These are phyloP conservation scores for Mormyrus iriodes DNA, from an alignment of 2,113 vertebrate species.

Conservation along the genomic window DNA sequence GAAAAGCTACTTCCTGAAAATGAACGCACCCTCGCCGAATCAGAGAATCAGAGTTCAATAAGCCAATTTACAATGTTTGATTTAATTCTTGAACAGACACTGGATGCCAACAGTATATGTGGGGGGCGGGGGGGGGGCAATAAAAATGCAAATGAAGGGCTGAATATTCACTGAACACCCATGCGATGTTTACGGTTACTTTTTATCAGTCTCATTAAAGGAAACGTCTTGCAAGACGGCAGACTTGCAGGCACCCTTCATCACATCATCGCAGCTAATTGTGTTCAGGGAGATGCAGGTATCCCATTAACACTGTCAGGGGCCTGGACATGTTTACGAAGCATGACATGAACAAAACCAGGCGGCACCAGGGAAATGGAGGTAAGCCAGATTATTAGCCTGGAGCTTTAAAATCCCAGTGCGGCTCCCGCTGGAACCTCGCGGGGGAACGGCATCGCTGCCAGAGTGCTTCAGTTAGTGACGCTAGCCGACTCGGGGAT, in stretches of 20 bases:
- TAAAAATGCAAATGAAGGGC: neutral
- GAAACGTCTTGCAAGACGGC: neutral
- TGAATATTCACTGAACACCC: neutral
- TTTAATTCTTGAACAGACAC: neutral
- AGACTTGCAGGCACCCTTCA: conserved; percentile 12
- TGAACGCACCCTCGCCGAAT: neutral
- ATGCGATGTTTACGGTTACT: neutral
- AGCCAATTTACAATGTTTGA: neutral
- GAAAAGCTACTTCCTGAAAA: conserved; percentile 6
- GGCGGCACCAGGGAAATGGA: conserved; percentile 1
- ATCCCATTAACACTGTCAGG: conserved; percentile 16
- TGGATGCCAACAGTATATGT: neutral
- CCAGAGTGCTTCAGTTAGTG: neutral
- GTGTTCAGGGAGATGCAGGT: conserved; percentile 13
- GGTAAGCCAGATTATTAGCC: conserved; percentile 21
- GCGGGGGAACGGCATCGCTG: neutral
- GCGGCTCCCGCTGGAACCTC: neutral
- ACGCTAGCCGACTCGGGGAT: no score
- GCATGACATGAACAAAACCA: conserved; percentile 15
- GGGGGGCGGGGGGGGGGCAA: neutral
- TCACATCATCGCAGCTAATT: conserved; percentile 7
- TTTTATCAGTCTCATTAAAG: conserved; percentile 20
- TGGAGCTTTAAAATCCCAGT: conserved; percentile 14
- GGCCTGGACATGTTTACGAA: conserved; percentile 10
- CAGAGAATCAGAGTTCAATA: neutral